These are phyloP conservation scores for Rhynchonema sp. DNA, from an alignment of 2,888 invertebrate genomes.

Conservation along the genomic window DNA sequence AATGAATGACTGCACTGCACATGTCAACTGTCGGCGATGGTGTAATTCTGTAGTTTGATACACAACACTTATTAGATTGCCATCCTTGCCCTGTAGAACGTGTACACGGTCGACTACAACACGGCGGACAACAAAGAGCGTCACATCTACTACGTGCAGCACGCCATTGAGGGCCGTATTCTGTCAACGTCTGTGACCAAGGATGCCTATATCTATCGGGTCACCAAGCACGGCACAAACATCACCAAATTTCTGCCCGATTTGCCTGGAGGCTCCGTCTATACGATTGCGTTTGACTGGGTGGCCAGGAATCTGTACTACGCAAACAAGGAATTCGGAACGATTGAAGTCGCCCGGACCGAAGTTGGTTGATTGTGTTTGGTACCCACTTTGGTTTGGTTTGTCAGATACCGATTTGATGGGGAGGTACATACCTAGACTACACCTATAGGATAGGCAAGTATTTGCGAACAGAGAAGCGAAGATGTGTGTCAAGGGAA, in stretches of 20 bases:
- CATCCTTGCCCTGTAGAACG: slow-evolving; percentile 36
- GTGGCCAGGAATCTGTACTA: slow-evolving; percentile 79
- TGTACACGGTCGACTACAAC: slow-evolving; percentile 75
- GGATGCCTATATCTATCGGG: slow-evolving; percentile 35
- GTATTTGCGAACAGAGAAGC: no score
- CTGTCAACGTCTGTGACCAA: slow-evolving; percentile 16
- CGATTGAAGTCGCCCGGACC: slow-evolving; percentile 51
- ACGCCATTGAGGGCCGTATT: slow-evolving; percentile 19
- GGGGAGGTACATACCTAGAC: no score
- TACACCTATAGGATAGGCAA: no score
- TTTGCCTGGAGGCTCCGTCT: slow-evolving; percentile 59
- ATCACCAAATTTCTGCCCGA: not conserved
- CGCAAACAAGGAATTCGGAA: slow-evolving; percentile 60
- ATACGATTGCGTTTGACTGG: slow-evolving; percentile 87
- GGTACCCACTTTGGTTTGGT: no score
- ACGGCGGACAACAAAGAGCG: slow-evolving; percentile 50
- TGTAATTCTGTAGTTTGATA: no score
- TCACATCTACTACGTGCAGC: slow-evolving; percentile 44
- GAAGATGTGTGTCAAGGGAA: no score
- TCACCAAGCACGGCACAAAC: slow-evolving; percentile 61
- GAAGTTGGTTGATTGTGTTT: no score
- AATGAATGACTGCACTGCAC: no score
- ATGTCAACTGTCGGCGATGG: no score
- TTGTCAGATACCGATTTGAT: no score
- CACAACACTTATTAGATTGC: not conserved